Conservation (phyloP, 2,113 vertebrate species). For the Brachypodius melanocephalos region DNA sequence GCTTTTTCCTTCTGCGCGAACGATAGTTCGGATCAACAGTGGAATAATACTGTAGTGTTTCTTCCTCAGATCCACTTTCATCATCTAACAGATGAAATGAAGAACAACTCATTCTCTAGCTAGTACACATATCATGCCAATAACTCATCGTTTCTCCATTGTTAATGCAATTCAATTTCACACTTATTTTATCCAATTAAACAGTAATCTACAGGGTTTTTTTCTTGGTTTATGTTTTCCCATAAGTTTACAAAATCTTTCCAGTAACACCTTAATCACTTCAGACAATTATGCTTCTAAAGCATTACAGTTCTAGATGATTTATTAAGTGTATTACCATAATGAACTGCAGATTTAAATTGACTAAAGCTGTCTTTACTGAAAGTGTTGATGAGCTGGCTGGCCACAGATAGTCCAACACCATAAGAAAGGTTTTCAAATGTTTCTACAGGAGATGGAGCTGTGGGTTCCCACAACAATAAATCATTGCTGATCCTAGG, state of each 20-base stretch:
- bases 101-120: neutral
- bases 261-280: neutral
- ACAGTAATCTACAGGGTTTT: neutral
- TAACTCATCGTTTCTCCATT: neutral
- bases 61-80: constrained; percentile 96
- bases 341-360: constrained; percentile 86
- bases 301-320: neutral
- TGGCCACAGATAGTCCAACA: constrained; percentile 93
- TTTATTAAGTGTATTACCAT: constrained; percentile 78
- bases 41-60: constrained; percentile 85
- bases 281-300: neutral
- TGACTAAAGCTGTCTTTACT: constrained; percentile 91
- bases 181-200: neutral
- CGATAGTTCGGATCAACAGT: constrained; percentile 83
- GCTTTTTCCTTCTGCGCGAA: constrained; percentile 87
- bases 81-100: constrained; percentile 79
- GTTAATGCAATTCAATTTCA: neutral
- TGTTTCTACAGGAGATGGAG: constrained; percentile 96
- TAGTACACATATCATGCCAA: neutral
- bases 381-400: constrained; percentile 94
- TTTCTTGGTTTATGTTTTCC: neutral
- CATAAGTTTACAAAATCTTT: neutral
- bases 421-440: constrained; percentile 94
- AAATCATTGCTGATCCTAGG: constrained; percentile 94
- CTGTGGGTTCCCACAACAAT: constrained; percentile 95